Base-by-base conservation (phyloP, 2,113 vertebrate species). In the Suricata suricatta region DNA sequence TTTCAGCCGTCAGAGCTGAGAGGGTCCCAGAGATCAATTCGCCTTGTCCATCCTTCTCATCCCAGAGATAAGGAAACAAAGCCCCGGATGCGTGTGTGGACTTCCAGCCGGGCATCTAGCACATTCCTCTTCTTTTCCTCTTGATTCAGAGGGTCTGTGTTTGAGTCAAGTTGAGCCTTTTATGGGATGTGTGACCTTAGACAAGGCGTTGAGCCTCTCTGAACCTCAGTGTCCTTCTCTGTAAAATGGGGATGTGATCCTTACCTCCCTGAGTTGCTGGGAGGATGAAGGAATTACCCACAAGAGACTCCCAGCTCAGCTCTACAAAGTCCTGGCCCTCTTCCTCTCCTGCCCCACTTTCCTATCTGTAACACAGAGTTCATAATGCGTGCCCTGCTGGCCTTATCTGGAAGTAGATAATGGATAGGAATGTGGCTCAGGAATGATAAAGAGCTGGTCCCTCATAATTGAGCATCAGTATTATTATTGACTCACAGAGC, bases 51-150 rank as follows among this genome's bases (percentile, higher is more conserved):
- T 60, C 4, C 38, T 68, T 12, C 35, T 85, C 35, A 7, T 21
- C 6, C 29, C 68, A 47, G 44, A 91, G 25, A 66, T 3, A 7
- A 52, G 47, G 31, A 82, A 7, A 12, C 14, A 4, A 5, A 41
- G 52, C 64, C 9, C 0, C 0, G n/a, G 21, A 35, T 1, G 13
- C 14, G 41, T 11, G 50, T 10, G 21, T 27, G 88, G 17, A 12
- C 50, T 82, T 57, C 15, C 0, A 77, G 1, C 57, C 31, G 9
- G 3, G 66, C 77, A 91, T 52, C 63, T 0, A 71, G 35, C 44
- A 82, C 1, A 1, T 31, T 9, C 50, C 19, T 21, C 33, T 10
- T 33, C 33, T n/a, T 87, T 52, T 54, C 68, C 33, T 60, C 13
- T 66, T 16, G 7, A 72, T 64, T 69, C n/a, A 15, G 57, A 41